phyloP scores from a whole-genome alignment of 2,888 invertebrate species.

The Hemithea aestivaria region DNA sequence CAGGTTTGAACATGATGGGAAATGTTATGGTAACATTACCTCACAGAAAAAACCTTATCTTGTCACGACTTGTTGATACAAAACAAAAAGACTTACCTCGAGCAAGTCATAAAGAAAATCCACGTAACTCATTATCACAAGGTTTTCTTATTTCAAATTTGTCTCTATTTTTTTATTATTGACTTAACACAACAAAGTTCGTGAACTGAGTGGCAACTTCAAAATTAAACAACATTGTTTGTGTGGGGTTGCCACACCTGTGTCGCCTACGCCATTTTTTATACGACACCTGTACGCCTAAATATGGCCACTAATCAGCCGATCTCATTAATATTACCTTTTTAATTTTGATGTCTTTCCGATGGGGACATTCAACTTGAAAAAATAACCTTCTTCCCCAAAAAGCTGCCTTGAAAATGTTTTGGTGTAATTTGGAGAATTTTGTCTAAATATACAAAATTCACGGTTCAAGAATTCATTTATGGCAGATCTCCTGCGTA shows the following conservation, averaged over 20 bases:
- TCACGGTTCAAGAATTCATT: too few species aligned
- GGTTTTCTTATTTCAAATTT: too few species aligned
- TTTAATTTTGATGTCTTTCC: conserved; percentile 14
- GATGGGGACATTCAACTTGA: conserved; percentile 5
- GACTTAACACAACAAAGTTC: conserved; percentile 43
- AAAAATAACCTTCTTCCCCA: too few species aligned
- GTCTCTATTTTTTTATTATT: conserved; percentile 13
- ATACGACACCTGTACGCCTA: conserved; percentile 25
- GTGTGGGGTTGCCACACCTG: conserved; percentile 58
- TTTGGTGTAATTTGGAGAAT: too few species aligned
- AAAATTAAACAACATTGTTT: conserved; percentile 48
- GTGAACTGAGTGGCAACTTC: conserved; percentile 49
- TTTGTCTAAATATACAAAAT: too few species aligned
- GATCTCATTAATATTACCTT: conserved; percentile 25
- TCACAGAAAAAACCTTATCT: too few species aligned
- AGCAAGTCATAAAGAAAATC: conserved; percentile 64
- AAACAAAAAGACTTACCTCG: conserved; percentile 46
- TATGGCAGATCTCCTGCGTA: neutral
- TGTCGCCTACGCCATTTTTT: conserved; percentile 51
- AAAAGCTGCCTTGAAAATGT: too few species aligned
- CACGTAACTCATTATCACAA: conserved; percentile 57
- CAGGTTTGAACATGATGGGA: conserved; percentile 19
- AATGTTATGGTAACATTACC: too few species aligned
- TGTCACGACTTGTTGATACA: too few species aligned
- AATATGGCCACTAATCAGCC: conserved; percentile 31